Evolutionary conservation across 2,888 invertebrate species (phyloP).

Genomic region (Drosophila prolongata): DNA sequence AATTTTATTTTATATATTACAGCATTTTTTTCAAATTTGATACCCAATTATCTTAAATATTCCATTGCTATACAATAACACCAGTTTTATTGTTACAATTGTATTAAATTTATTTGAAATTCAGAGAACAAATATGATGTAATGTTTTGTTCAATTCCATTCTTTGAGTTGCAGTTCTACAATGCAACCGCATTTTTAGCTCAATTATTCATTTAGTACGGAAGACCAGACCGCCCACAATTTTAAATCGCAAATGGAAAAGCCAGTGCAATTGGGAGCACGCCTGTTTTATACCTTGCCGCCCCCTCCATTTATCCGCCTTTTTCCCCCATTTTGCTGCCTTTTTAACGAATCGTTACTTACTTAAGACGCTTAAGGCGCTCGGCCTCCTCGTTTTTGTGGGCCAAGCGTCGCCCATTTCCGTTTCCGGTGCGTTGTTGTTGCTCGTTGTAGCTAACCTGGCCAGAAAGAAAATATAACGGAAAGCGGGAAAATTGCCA

Average conservation of each 20-base stretch:
- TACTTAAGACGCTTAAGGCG: slow-evolving; percentile 27
- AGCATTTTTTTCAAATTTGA: too few relatives aligned
- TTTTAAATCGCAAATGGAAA: slow-evolving; percentile 16
- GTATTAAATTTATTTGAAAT: neutral
- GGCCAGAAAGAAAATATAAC: slow-evolving; percentile 7
- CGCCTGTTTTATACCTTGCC: slow-evolving; percentile 16
- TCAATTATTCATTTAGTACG: slow-evolving; percentile 22
- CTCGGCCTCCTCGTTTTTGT: slow-evolving; percentile 29
- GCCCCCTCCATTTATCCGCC: neutral
- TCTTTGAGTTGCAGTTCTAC: neutral
- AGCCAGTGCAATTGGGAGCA: slow-evolving; percentile 30
- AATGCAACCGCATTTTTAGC: neutral
- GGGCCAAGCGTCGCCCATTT: slow-evolving; percentile 42
- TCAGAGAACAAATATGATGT: neutral
- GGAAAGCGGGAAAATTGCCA: slow-evolving; percentile 15
- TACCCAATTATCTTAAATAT: too few relatives aligned
- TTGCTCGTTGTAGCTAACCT: slow-evolving; percentile 12
- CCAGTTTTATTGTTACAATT: too few relatives aligned
- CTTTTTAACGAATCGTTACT: slow-evolving; percentile 27
- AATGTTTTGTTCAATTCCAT: neutral
- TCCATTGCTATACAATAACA: too few relatives aligned
- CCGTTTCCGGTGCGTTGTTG: slow-evolving; percentile 29
- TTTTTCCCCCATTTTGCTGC: neutral
- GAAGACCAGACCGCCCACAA: slow-evolving; percentile 2
- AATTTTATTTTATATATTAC: too few relatives aligned